A percentile compares a stretch with the other conserved stretches of the same genome.
phyloP scores from a whole-genome alignment of 2,113 vertebrate species.

The Rhinoderma darwinii region DNA sequence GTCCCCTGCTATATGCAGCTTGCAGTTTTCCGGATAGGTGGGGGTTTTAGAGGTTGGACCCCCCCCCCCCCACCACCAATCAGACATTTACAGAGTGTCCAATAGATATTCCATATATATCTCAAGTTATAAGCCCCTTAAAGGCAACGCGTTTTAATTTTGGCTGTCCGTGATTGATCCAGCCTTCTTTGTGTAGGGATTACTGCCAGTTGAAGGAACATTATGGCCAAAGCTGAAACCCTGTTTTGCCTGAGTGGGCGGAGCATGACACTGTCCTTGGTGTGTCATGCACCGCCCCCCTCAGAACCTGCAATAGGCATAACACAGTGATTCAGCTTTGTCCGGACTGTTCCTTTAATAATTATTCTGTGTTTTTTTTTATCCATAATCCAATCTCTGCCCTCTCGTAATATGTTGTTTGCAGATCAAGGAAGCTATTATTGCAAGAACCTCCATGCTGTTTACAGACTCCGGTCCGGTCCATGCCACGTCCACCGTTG shows the following conservation, averaged over 20 bases:
- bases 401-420: not conserved
- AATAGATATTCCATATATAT: too few species aligned
- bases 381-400: not conserved
- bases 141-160: too few species aligned
- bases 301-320: not conserved
- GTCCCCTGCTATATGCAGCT: too few species aligned
- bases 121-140: too few species aligned
- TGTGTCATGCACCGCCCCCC: not conserved
- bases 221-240: not conserved
- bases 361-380: too few species aligned
- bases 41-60: too few species aligned
- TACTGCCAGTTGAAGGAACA: not conserved
- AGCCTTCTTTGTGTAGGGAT: not conserved
- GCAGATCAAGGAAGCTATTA: constrained; percentile 71
- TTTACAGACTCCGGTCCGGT: constrained; percentile 62
- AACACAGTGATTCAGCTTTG: not conserved
- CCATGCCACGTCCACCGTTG: constrained; percentile 59
- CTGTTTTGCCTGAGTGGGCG: not conserved
- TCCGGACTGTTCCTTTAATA: not conserved
- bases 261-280: too few species aligned
- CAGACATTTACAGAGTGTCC: too few species aligned
- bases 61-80: too few species aligned
- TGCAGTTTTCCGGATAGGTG: too few species aligned
- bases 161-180: too few species aligned
- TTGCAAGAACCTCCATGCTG: constrained; percentile 64